Conservation (phyloP, 2,888 invertebrate genomes). For the Netelia inedita region DNA sequence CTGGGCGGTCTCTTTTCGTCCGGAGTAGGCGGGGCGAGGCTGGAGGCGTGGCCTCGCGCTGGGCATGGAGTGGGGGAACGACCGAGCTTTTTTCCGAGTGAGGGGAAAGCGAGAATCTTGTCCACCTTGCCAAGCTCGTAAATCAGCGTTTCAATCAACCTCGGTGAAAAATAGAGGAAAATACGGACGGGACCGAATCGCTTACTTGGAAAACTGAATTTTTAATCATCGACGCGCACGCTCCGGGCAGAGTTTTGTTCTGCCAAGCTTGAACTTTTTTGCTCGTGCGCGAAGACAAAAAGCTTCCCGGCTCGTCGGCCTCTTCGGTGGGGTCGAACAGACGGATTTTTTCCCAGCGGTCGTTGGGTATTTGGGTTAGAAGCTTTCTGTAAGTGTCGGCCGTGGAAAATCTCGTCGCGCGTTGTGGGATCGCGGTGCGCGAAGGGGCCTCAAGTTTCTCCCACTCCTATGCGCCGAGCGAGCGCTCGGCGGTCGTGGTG, state of each 20-base stretch:
- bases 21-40: conserved; percentile 56
- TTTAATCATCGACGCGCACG: neutral
- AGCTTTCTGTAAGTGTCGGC: neutral
- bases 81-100: conserved; percentile 11
- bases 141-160: conserved; percentile 46
- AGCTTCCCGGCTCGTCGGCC: neutral
- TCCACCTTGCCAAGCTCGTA: conserved; percentile 28
- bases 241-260: neutral
- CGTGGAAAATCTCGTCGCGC: conserved; percentile 23
- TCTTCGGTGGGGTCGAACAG: neutral
- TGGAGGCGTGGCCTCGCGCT: conserved; percentile 41
- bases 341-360: neutral
- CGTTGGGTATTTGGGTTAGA: neutral
- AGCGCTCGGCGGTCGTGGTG: too few relatives aligned
- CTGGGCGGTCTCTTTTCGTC: conserved; percentile 50
- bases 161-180: neutral
- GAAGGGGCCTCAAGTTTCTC: neutral
- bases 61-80: conserved; percentile 30
- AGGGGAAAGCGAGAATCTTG: conserved; percentile 20
- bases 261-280: too few relatives aligned
- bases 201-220: neutral
- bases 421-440: conserved; percentile 33
- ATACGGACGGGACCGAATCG: conserved; percentile 2
- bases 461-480: conserved; percentile 20
- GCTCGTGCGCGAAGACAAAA: neutral